A percentile compares a stretch with the other conserved stretches of the same genome.
phyloP scores from a whole-genome alignment of 2,888 invertebrate genomes.

The Mesoligia furuncula region DNA sequence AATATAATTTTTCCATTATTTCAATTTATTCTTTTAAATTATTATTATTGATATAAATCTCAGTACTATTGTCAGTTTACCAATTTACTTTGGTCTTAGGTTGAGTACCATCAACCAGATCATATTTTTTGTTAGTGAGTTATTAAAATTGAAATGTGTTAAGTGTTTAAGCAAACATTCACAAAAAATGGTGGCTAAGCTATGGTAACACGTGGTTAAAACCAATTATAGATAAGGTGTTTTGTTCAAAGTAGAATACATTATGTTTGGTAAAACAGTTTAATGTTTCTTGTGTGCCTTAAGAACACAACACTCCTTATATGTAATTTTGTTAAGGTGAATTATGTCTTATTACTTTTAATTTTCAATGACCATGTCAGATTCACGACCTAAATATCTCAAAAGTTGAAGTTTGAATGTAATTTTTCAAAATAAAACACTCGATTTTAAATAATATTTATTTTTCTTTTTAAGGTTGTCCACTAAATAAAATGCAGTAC shows the following conservation, averaged over 20 bases:
- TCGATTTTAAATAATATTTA: conserved; percentile 55
- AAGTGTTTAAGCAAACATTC: conserved; percentile 26
- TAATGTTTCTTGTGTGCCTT: conserved; percentile 53
- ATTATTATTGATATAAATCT: conserved; percentile 28
- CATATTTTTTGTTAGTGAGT: conserved; percentile 21
- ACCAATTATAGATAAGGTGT: conserved; percentile 27
- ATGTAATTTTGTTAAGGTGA: conserved; percentile 38
- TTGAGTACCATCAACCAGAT: conserved; percentile 32
- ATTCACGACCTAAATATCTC: conserved; percentile 30
- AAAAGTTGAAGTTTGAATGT: conserved; percentile 56
- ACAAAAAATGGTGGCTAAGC: conserved; percentile 26
- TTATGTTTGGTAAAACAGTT: conserved; percentile 21
- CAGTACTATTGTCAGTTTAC: conserved; percentile 8
- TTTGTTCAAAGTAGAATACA: conserved; percentile 37
- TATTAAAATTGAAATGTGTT: conserved; percentile 31
- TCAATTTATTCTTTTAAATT: conserved; percentile 18
- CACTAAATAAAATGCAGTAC: conserved; percentile 46
- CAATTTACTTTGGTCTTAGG: conserved; percentile 40
- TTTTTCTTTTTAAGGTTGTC: conserved; percentile 48
- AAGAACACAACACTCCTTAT: conserved; percentile 28
- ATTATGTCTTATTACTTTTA: conserved; percentile 47
- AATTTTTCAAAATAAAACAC: conserved; percentile 66
- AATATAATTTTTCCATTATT: conserved; percentile 28
- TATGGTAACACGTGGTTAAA: conserved; percentile 33
- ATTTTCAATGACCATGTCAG: conserved; percentile 21